Conservation (phyloP, 2,888 invertebrate species). For the Pheosia gnoma region DNA sequence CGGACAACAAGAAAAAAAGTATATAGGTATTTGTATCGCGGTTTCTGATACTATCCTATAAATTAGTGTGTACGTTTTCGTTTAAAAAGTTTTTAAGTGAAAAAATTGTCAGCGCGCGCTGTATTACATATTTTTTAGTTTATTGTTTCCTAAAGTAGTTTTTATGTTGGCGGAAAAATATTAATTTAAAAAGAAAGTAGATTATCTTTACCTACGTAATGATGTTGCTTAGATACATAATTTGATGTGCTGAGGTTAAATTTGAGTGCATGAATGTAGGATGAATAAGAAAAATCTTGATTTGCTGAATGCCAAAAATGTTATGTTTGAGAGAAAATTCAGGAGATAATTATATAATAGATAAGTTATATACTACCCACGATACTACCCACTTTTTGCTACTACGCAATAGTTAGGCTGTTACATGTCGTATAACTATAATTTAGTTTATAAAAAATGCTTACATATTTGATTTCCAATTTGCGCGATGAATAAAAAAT, state of each 20-base stretch:
- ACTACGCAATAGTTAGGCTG: too few relatives aligned
- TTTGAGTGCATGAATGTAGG: too few relatives aligned
- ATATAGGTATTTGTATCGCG: not conserved
- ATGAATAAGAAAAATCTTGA: too few relatives aligned
- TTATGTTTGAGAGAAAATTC: too few relatives aligned
- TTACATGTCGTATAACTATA: too few relatives aligned
- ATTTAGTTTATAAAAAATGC: too few relatives aligned
- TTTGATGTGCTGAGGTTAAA: not conserved
- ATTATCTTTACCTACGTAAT: not conserved
- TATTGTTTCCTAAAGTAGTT: slow-evolving; percentile 20
- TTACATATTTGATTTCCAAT: not conserved
- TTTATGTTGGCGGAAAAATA: slow-evolving; percentile 20
- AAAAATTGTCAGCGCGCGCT: slow-evolving; percentile 15
- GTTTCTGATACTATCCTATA: not conserved
- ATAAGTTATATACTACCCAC: too few relatives aligned
- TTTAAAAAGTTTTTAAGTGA: slow-evolving; percentile 11
- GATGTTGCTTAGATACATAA: not conserved
- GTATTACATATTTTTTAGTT: slow-evolving; percentile 15
- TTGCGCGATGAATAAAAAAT: not conserved
- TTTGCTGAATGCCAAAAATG: too few relatives aligned
- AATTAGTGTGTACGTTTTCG: slow-evolving; percentile 1
- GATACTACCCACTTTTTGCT: too few relatives aligned
- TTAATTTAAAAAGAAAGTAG: slow-evolving; percentile 13
- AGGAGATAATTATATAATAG: too few relatives aligned
- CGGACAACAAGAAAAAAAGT: not conserved